Conservation (phyloP, 1,140 invertebrate genomes). For the Hycleus cichorii region DNA sequence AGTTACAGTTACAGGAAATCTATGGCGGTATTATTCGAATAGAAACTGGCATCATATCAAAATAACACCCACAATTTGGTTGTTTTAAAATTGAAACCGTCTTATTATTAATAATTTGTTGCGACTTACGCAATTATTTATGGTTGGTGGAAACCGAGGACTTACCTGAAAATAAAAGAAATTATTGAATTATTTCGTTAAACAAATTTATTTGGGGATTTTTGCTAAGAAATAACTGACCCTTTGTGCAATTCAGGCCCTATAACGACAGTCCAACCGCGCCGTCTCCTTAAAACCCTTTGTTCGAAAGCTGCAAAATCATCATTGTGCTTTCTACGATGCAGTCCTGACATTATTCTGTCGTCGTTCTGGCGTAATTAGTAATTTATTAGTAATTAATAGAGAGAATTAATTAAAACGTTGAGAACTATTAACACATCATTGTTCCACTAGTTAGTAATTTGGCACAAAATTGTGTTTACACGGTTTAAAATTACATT, state of each 20-base stretch:
- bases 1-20: not conserved
- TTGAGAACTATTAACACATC: not conserved
- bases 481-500: too few relatives aligned
- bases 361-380: not conserved
- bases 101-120: too few relatives aligned
- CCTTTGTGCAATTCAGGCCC: slow-evolving; percentile 46
- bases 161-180: slow-evolving; percentile 9
- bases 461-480: too few relatives aligned
- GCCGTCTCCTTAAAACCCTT: slow-evolving; percentile 47
- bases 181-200: too few relatives aligned
- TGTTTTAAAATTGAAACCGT: too few relatives aligned
- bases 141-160: not conserved
- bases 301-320: slow-evolving; percentile 42
- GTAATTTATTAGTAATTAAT: not conserved
- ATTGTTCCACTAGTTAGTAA: not conserved
- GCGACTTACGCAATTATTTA: slow-evolving; percentile 1
- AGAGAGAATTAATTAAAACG: not conserved
- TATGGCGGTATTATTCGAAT: not conserved
- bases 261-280: slow-evolving; percentile 58
- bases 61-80: slow-evolving; percentile 4
- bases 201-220: too few relatives aligned
- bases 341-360: slow-evolving; percentile 15
- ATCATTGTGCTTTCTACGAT: slow-evolving; percentile 37
- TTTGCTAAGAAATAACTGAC: not conserved
- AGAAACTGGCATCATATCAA: slow-evolving; percentile 2